A percentile compares a stretch with the other conserved stretches of the same genome.
Evolutionary conservation across 2,113 vertebrate genomes (phyloP).

Genomic region (Pongo pygmaeus): DNA sequence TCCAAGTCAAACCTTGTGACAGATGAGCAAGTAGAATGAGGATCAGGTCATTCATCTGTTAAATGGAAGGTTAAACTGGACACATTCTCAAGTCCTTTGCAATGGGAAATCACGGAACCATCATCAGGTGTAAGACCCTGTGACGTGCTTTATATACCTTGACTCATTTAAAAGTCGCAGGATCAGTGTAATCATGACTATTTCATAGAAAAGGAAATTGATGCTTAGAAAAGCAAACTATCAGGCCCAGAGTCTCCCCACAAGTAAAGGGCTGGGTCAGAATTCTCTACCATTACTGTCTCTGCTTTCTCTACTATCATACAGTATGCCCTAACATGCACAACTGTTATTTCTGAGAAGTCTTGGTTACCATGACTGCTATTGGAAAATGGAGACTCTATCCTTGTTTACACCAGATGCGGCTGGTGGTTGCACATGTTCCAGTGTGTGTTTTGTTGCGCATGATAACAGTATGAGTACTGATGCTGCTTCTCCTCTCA

Average conservation of each 20-base stretch:
- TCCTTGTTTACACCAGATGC: accelerated
- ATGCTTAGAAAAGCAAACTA: background rate
- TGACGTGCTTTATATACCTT: accelerated
- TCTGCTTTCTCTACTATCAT: accelerated
- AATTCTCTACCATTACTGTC: background rate
- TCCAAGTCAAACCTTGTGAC: background rate
- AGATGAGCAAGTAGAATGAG: too few species aligned
- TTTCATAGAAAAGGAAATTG: background rate
- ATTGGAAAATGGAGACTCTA: background rate
- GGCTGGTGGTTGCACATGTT: accelerated
- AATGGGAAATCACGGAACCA: background rate
- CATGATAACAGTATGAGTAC: accelerated
- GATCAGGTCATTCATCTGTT: background rate
- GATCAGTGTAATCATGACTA: accelerated
- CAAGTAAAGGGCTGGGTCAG: background rate
- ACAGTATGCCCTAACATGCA: accelerated
- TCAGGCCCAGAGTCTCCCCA: background rate
- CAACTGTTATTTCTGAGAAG: background rate
- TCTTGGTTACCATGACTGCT: background rate
- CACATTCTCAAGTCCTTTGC: background rate
- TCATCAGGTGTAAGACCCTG: background rate
- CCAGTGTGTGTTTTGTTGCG: accelerated
- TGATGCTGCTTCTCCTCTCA: background rate
- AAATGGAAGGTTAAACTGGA: background rate
- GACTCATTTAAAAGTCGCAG: background rate